These are phyloP conservation scores for Amphipyra berbera DNA, from an alignment of 2,888 invertebrate species.

Conservation along the genomic window DNA sequence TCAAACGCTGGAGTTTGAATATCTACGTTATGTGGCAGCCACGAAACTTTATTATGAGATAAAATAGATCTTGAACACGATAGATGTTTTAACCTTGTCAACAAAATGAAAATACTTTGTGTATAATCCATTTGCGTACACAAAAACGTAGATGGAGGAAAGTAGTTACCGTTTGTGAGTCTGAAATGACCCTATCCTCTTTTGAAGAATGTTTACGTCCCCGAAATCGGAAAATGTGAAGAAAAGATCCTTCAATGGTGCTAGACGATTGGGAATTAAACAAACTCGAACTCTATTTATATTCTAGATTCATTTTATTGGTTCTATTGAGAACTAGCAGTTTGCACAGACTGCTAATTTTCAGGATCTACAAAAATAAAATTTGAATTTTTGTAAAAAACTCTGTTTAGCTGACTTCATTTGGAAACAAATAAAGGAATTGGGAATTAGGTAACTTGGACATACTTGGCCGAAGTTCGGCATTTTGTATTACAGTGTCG, in stretches of 20 bases:
- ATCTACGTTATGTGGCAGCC: not conserved
- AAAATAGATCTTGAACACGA: conserved; percentile 9
- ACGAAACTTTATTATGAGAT: conserved; percentile 14
- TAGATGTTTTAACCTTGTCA: conserved; percentile 7
- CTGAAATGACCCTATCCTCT: conserved; percentile 33
- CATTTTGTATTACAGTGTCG: conserved; percentile 31
- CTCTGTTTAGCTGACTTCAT: conserved; percentile 27
- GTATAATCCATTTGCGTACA: not conserved
- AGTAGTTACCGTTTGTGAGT: conserved; percentile 29
- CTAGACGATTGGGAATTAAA: conserved; percentile 31
- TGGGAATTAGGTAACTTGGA: conserved; percentile 44
- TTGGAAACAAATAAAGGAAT: conserved; percentile 48
- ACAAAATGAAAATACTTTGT: too few relatives aligned
- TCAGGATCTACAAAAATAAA: conserved; percentile 7
- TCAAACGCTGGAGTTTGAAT: conserved; percentile 24
- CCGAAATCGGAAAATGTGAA: conserved; percentile 48
- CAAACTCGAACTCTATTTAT: conserved; percentile 47
- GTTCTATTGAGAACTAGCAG: conserved; percentile 34
- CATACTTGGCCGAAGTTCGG: conserved; percentile 36
- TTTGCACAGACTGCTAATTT: conserved; percentile 22
- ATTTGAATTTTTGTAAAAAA: too few relatives aligned
- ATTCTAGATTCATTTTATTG: conserved; percentile 36
- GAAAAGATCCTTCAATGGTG: conserved; percentile 37
- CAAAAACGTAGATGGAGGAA: conserved; percentile 19
- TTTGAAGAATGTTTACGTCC: conserved; percentile 36